These are phyloP conservation scores for Heliconius ismenius DNA, from an alignment of 2,888 invertebrate genomes.

Conservation along the genomic window DNA sequence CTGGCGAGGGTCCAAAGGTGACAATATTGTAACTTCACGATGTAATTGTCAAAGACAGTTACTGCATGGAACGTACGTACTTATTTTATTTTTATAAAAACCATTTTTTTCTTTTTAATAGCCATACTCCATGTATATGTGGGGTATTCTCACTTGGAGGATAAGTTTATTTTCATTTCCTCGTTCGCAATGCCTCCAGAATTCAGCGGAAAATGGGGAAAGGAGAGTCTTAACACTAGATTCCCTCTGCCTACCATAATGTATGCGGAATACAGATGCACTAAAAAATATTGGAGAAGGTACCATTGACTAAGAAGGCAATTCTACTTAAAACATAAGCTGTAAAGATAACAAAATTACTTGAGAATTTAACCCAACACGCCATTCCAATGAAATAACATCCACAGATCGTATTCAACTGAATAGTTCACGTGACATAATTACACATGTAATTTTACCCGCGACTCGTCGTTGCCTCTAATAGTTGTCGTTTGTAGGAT, in stretches of 20 bases:
- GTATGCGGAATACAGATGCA: no score
- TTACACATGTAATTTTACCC: slow-evolving; percentile 35
- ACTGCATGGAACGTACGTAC: not conserved
- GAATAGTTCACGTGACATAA: slow-evolving; percentile 31
- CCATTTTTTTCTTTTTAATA: not conserved
- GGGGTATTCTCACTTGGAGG: no score
- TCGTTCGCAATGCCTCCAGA: no score
- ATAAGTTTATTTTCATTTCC: no score
- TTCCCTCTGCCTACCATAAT: no score
- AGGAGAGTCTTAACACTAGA: no score
- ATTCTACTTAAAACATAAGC: not conserved
- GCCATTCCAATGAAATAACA: slow-evolving; percentile 5
- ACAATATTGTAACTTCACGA: not conserved
- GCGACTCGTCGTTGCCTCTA: slow-evolving; percentile 29
- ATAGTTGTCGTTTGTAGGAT: slow-evolving; percentile 36
- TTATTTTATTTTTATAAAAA: not conserved
- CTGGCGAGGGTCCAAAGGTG: slow-evolving; percentile 20
- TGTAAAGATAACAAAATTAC: not conserved
- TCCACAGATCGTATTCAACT: slow-evolving; percentile 25
- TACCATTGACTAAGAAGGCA: no score
- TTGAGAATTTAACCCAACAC: not conserved
- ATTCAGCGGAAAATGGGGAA: no score
- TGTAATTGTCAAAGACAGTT: slow-evolving; percentile 1
- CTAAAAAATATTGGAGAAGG: no score
- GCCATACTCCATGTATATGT: no score